phyloP scores from a whole-genome alignment of 2,797 vertebrate genomes.

The Galago senegalensis region DNA sequence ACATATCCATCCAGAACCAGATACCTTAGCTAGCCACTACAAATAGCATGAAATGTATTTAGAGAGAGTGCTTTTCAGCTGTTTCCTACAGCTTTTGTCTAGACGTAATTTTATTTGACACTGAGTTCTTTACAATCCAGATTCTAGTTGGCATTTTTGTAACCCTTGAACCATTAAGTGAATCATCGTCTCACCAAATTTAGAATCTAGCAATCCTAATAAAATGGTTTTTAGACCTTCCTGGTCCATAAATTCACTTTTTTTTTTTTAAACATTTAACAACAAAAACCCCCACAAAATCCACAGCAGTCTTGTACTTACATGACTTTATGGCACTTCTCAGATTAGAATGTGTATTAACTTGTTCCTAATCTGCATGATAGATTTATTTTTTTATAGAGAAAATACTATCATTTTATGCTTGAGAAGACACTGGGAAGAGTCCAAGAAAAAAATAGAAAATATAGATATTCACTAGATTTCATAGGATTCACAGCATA shows the following conservation, averaged over 20 bases:
- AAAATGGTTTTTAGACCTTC: slow-evolving; percentile 40
- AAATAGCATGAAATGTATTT: background rate
- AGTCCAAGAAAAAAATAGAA: background rate
- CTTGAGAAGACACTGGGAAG: background rate
- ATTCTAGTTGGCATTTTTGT: slow-evolving; percentile 52
- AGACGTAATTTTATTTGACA: slow-evolving; percentile 57
- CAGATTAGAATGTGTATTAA: slow-evolving; percentile 18
- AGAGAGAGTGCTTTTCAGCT: background rate
- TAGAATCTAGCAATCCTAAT: background rate
- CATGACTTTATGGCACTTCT: background rate
- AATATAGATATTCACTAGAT: background rate
- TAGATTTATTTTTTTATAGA: background rate
- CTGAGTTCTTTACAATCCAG: slow-evolving; percentile 9
- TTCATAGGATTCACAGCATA: background rate
- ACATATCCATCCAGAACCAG: background rate
- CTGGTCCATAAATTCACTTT: background rate
- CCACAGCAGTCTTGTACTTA: background rate
- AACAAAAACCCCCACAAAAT: background rate
- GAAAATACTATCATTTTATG: background rate
- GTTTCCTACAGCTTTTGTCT: background rate
- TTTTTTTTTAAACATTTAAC: background rate
- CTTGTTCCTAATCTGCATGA: background rate
- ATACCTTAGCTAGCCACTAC: background rate
- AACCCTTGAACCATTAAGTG: slow-evolving; percentile 8
- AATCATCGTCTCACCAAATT: slow-evolving; percentile 30